Base-by-base conservation (phyloP, 2,888 invertebrate species). In the Pyrochroa serraticornis region DNA sequence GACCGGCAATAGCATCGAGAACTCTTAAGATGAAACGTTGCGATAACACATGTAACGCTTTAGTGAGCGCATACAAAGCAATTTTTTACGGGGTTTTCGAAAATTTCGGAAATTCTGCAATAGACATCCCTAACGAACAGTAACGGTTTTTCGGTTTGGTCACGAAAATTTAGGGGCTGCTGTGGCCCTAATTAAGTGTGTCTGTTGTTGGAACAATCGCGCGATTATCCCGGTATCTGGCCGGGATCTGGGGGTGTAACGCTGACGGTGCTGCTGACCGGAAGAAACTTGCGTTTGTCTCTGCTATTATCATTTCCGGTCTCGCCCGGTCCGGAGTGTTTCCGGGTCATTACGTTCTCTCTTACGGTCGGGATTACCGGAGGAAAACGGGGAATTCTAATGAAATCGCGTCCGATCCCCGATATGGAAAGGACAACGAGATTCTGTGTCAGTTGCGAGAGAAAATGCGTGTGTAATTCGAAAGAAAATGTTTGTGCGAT, bases 251-350 rank as follows among this genome's bases (percentile, higher is more conserved):
- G 53, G 57, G 58, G 37, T 49, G 56, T 52, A 55, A 54, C 58
- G 68, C 68, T 69, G 67, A 64, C 65, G 58, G 62, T 53, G 72
- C 72, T 62, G 54, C 60, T 63, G 66, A 65, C 69, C 71, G 71
- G 72, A 72, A 71, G 22, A 22, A 22, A 22, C 22, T 22, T 22
- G 22, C 22, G 22, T 22, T 22, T 22, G 22, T 22, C 22, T 22
- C 22, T 22, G 22, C 22, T 22, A 22, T 22, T 22, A 22, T 22
- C 22, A 22, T 22, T 22, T 69, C 62, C 61, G 63, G 52, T 52
- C 58, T 68, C 22, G 44, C 41, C 46, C 46, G 44, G 22, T 5
- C 43, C 57, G 65, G 65, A 62, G 58, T 63, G 67, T 22, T 70
- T 71, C 70, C 69, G 68, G 67, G 67, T 70, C 71, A 70, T 71